Evolutionary conservation across 1,140 invertebrate species (phyloP), one percentile per base, ranked within the genome.

Genomic region (Drosophila grimshawi): DNA sequence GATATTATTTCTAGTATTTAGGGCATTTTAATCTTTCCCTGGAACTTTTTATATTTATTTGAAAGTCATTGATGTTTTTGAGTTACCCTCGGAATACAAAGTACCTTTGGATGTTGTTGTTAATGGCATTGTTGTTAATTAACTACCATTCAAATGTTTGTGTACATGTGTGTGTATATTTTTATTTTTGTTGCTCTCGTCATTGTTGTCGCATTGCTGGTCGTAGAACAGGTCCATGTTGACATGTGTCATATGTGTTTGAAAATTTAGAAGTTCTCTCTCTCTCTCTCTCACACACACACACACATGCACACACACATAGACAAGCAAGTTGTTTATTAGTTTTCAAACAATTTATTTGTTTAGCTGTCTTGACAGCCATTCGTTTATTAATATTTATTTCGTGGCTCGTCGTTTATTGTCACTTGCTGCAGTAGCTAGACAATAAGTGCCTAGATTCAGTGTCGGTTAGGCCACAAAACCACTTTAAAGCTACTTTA

Each of bases 301-400:
- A 60, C 6, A 35, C 30, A 29, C 8, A 33, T 1, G 33, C 8
- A 68, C 5, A 43, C 11, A 51, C n/a, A 49, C 43, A 35, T 29
- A 29, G 35, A 64, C 59, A 65, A 19, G 43, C 6, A 30, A 53
- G 30, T 82, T 76, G 69, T 74, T 83, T 82, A 88, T 88, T 82
- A 86, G 82, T 88, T 88, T 65, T 60, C 68, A 67, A 76, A 72
- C 68, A 79, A 88, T 80, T 80, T 83, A 82, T 86, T 86, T 88
- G 68, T 62, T 77, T 83, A 83, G 83, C 83, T 86, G 83, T 76
- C 81, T 74, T 70, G 78, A 56, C 65, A 81, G 81, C 80, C 76
- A 66, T 65, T 81, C 48, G 66, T 80, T 79, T 88, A 75, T 68
- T 78, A 63, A 64, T 85, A 85, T 86, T 85, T 86, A 86, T 80